A percentile compares a stretch with the other conserved stretches of the same genome.
phyloP scores from a whole-genome alignment of 1,140 invertebrate species.

The Hesperophylax magnus region DNA sequence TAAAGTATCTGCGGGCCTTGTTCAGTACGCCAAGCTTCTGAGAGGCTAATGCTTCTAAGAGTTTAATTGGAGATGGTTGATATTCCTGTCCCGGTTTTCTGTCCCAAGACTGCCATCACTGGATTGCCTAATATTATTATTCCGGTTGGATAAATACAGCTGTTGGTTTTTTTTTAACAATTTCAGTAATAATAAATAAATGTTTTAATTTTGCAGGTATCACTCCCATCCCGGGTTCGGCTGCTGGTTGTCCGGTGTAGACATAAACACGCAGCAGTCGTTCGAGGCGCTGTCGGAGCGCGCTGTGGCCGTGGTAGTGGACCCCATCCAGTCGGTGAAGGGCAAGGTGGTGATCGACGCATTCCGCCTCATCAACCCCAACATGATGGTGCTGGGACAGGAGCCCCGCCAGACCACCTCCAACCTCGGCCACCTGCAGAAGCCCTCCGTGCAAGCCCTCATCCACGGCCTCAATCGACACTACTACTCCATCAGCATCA shows the following conservation, averaged over 20 bases:
- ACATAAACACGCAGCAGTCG: slow-evolving; percentile 99
- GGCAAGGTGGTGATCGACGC: slow-evolving; percentile 97
- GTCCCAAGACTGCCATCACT: too few species aligned
- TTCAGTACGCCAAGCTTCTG: too few species aligned
- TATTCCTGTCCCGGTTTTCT: too few species aligned
- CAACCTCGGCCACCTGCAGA: slow-evolving; percentile 98
- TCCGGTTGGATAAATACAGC: too few species aligned
- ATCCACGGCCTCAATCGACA: slow-evolving; percentile 99
- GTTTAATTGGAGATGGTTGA: too few species aligned
- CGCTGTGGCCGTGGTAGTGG: slow-evolving; percentile 99
- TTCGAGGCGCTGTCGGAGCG: slow-evolving; percentile 98
- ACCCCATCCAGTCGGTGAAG: slow-evolving; percentile 99
- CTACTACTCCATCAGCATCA: slow-evolving; percentile 99
- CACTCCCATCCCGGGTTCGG: slow-evolving; percentile 99
- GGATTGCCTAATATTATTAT: too few species aligned
- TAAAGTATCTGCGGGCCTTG: too few species aligned
- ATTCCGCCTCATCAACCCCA: slow-evolving; percentile 97
- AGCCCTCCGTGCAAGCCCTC: slow-evolving; percentile 99
- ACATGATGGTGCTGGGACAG: slow-evolving; percentile 99
- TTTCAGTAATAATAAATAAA: slow-evolving; percentile 1
- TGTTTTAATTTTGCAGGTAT: slow-evolving; percentile 72
- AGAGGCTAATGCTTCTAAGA: too few species aligned
- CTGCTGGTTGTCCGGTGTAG: slow-evolving; percentile 99
- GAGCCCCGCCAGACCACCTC: slow-evolving; percentile 99
- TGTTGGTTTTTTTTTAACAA: too few species aligned